Base-by-base conservation (phyloP, 2,113 vertebrate species). In the Clarias batrachus region DNA sequence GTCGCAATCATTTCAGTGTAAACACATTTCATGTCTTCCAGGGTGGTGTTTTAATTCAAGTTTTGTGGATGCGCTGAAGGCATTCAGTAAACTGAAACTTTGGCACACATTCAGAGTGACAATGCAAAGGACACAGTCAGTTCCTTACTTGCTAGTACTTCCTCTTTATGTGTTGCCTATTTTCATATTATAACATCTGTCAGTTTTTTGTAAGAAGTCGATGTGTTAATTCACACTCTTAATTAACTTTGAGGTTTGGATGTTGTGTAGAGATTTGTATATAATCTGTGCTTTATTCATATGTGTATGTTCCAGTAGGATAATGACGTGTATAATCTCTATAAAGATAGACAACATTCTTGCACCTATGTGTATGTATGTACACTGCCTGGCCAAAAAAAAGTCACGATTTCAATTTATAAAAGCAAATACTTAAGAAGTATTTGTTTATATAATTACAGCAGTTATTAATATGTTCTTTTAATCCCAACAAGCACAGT, bases 261-360 rank as follows among this genome's bases (percentile, higher is more conserved):
- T 21, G 10, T n/a, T 30, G 41, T 60, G 9, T 77, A 41, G 65
- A 25, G 23, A 12, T 30, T 77, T 8, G 8, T 23, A 3, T 23
- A 9, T 41, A 5, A 41, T 48, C 48, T 48, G 48, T 48, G 48
- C 48, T 48, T 48, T 48, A 48, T 48, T 48, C 6, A 8, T 48
- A 41, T 6, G 48, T 48, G 48, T 48, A 30, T 56, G 7, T 86
- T 59, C n/a, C 68, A 37, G n/a, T 82, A 48, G n/a, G 59, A 3
- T 17, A 57, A 57, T 13, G 23, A 37, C 82, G 68, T 77, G 19
- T 17, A 11, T 88, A 71, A 84, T 80, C 76, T 84, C 82, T 84
- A 33, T 33, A 81, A 63, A 63, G 54, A 70, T 70, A 48, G n/a
- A 59, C 41, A 81, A 8, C 21, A 27, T 82, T 88, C 66, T 85